Evolutionary conservation across 1,140 invertebrate species (phyloP).

Genomic region (Aleiodes sp.): DNA sequence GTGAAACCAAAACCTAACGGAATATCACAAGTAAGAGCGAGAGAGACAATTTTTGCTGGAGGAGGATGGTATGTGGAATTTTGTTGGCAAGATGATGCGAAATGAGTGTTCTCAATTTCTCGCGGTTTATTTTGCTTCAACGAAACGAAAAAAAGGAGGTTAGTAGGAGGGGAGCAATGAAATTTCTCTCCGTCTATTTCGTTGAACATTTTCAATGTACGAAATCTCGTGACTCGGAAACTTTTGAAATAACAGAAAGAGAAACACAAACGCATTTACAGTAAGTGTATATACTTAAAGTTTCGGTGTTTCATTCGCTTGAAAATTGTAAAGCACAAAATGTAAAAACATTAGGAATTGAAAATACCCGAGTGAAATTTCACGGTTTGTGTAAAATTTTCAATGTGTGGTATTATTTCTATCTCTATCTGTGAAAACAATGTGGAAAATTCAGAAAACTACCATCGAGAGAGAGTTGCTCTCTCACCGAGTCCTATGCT

Average conservation of each 20-base stretch:
- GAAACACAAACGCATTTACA: conserved; percentile 2
- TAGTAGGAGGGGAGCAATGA: too few species aligned
- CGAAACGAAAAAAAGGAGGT: too few species aligned
- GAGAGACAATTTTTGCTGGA: conserved; percentile 12
- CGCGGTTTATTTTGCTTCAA: background rate
- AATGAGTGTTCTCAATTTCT: background rate
- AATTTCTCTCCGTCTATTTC: too few species aligned
- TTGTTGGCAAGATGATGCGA: conserved; percentile 1
- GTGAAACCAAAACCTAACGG: conserved; percentile 7
- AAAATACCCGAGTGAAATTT: background rate
- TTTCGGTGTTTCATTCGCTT: background rate
- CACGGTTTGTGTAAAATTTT: background rate
- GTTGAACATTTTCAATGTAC: background rate
- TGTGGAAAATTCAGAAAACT: conserved; percentile 30
- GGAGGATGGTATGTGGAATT: background rate
- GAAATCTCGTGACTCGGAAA: background rate
- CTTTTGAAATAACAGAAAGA: background rate
- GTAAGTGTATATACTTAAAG: background rate
- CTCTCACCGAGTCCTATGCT: conserved; percentile 59
- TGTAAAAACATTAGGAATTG: background rate
- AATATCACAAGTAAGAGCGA: conserved; percentile 9
- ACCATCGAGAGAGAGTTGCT: too few species aligned
- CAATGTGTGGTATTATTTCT: conserved; percentile 18
- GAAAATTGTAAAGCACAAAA: background rate
- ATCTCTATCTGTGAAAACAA: conserved; percentile 25